A percentile compares a stretch with the other conserved stretches of the same genome.
Evolutionary conservation across 2,888 invertebrate species (phyloP).

Genomic region (Macaria notata): DNA sequence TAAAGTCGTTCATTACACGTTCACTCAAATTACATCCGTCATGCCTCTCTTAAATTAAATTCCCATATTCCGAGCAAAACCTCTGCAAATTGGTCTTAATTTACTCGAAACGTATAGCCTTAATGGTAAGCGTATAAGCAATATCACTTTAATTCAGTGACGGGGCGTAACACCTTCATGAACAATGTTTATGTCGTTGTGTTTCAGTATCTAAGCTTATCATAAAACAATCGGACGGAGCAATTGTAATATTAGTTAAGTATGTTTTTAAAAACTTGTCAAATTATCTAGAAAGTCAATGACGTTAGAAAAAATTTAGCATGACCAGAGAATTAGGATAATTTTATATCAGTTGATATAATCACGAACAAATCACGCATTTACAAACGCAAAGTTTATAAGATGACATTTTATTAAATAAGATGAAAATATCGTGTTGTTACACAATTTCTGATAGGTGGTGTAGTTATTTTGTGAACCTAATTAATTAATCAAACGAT

Average conservation of each 20-base stretch:
- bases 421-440: too few relatives aligned
- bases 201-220: slow-evolving; percentile 17
- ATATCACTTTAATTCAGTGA: slow-evolving; percentile 66
- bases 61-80: slow-evolving; percentile 71
- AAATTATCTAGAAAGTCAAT: background rate
- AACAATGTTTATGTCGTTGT: slow-evolving; percentile 11
- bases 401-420: too few relatives aligned
- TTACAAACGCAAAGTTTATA: too few relatives aligned
- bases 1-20: slow-evolving; percentile 65
- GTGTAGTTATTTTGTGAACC: too few relatives aligned
- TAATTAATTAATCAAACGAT: too few relatives aligned
- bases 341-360: too few relatives aligned
- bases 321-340: too few relatives aligned
- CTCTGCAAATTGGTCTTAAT: slow-evolving; percentile 78
- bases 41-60: slow-evolving; percentile 70
- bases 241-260: too few relatives aligned
- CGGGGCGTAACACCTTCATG: slow-evolving; percentile 32
- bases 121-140: slow-evolving; percentile 73
- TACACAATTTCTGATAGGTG: too few relatives aligned
- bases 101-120: slow-evolving; percentile 71
- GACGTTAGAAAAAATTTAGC: too few relatives aligned
- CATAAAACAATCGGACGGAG: background rate
- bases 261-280: too few relatives aligned
- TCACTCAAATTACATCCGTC: slow-evolving; percentile 67
- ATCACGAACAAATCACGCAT: too few relatives aligned